A percentile compares a stretch with the other conserved stretches of the same genome.
phyloP scores from a whole-genome alignment of 2,113 vertebrate species.

The Struthidea cinerea region DNA sequence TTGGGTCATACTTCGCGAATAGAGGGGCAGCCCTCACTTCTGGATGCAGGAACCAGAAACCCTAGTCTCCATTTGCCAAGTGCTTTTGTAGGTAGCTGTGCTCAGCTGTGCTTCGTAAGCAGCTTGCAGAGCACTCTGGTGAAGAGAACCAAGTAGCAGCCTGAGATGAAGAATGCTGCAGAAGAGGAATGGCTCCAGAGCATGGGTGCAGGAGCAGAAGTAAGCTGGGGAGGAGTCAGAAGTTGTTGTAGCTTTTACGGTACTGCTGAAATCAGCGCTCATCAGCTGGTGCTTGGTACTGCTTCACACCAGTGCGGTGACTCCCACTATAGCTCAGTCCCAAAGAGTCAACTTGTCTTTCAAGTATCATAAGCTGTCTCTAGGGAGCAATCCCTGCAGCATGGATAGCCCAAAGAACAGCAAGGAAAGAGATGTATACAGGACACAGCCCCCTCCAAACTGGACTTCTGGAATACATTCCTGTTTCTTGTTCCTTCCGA shows the following conservation, averaged over 20 bases:
- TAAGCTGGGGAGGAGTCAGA: background rate
- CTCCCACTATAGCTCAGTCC: background rate
- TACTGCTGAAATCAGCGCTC: background rate
- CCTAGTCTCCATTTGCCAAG: background rate
- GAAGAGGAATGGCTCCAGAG: background rate
- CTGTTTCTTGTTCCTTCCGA: background rate
- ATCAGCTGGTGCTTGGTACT: background rate
- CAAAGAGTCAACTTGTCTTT: background rate
- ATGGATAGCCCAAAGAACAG: background rate
- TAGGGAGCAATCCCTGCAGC: background rate
- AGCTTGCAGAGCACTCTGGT: fast-evolving
- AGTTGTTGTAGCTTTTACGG: background rate
- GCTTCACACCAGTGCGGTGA: fast-evolving
- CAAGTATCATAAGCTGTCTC: background rate
- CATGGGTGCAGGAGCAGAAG: background rate
- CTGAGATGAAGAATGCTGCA: background rate
- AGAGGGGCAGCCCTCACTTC: background rate
- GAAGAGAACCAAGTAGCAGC: background rate
- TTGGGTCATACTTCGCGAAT: background rate
- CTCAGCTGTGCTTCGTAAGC: background rate
- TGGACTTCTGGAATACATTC: background rate
- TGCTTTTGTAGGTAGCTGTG: background rate
- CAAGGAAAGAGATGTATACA: background rate
- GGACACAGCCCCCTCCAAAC: background rate
- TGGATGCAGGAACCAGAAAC: background rate